Conservation (phyloP, 2,113 vertebrate genomes). For the Oreochromis niloticus region DNA sequence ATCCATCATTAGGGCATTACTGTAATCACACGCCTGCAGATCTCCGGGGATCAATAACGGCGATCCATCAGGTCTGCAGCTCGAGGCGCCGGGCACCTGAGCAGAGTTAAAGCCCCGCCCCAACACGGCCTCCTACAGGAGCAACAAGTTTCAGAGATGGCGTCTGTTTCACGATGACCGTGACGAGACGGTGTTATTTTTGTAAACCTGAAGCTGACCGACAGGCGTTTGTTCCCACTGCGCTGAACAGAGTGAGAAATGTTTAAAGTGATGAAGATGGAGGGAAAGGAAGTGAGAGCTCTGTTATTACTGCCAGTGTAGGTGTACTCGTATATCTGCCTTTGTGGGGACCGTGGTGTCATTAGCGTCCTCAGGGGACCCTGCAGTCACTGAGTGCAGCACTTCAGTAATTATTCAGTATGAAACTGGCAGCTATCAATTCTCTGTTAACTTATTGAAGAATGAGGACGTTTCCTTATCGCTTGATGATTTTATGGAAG, state of each 20-base stretch:
- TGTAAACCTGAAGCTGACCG: neutral
- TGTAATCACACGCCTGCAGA: slow-evolving; percentile 38
- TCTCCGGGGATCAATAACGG: neutral
- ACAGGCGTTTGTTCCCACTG: rapidly evolving
- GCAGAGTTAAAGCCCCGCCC: neutral
- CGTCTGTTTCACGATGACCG: neutral
- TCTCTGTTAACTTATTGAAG: neutral
- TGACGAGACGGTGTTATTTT: neutral
- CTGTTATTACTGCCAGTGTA: neutral
- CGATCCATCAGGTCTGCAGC: neutral
- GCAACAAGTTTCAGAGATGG: neutral
- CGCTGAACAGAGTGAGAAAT: neutral
- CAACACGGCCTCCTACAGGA: no score
- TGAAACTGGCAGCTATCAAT: neutral
- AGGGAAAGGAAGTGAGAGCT: neutral
- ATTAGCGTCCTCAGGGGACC: neutral
- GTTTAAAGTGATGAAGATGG: neutral
- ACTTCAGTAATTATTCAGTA: neutral
- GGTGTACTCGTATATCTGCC: neutral
- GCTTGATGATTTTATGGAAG: neutral
- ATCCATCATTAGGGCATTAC: slow-evolving; percentile 51
- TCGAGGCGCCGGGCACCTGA: neutral
- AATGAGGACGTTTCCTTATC: neutral
- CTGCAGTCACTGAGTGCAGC: neutral
- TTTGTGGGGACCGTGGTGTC: neutral